Conservation (phyloP, 2,888 invertebrate species). For the Strigamia transsilvanica region DNA sequence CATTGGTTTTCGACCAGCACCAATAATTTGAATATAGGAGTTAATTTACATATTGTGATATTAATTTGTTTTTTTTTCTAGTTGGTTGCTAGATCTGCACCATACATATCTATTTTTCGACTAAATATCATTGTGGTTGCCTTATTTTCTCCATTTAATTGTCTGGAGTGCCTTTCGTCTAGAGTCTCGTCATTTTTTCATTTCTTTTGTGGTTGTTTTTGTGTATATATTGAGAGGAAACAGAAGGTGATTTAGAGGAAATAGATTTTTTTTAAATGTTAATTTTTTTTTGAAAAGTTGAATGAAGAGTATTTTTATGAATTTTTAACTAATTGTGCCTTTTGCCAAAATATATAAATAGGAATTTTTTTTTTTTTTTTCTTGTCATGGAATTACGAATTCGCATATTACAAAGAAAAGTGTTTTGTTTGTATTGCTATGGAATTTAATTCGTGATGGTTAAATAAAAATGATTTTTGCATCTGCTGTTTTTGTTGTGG, state of each 20-base stretch:
- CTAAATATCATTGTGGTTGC: not conserved
- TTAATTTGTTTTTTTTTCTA: not conserved
- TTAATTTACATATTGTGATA: not conserved
- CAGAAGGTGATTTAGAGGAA: not conserved
- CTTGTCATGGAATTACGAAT: not conserved
- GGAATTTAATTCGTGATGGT: not conserved
- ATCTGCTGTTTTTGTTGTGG: not conserved
- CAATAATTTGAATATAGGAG: not conserved
- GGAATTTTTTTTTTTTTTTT: not conserved
- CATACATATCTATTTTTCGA: slow-evolving; percentile 2
- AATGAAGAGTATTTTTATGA: slow-evolving; percentile 27
- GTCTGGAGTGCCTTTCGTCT: not conserved
- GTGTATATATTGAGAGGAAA: slow-evolving; percentile 29
- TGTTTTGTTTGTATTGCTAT: slow-evolving; percentile 23
- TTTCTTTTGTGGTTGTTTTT: not conserved
- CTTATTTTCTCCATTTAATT: slow-evolving; percentile 4
- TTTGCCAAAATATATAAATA: slow-evolving; percentile 14
- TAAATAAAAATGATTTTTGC: slow-evolving; percentile 31
- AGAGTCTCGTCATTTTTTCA: slow-evolving; percentile 15
- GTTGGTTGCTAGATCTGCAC: not conserved
- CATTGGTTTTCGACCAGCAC: not conserved
- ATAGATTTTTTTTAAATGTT: slow-evolving; percentile 23
- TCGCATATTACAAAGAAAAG: not conserved
- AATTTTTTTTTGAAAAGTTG: no score
- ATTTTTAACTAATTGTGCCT: slow-evolving; percentile 32